Base-by-base conservation (phyloP, 2,113 vertebrate genomes). In the Phocoena phocoena region DNA sequence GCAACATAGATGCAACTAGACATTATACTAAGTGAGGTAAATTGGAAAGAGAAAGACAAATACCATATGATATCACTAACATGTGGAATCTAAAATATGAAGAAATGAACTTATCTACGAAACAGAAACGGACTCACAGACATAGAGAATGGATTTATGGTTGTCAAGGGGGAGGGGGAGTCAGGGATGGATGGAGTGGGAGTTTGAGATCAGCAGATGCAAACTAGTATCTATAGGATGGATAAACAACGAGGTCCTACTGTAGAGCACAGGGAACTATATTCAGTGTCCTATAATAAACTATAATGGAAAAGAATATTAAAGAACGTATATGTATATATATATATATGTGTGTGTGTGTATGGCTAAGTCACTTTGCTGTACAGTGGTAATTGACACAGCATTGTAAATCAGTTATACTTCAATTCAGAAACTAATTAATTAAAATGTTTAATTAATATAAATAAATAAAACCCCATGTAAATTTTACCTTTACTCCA, bases 401-500 rank as follows among this genome's bases (percentile, higher is more conserved):
- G 47, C 74, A 77, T 77, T 77, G 28, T 21, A 77, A 77, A 53
- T 77, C 23, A 17, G 53, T 9, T 11, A 33, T 50, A 33, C 10
- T 6, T 77, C 31, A 33, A 33, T 53, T 77, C 20, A 58, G 55
- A 58, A 21, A 20, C 20, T 58, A 58, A 55, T 55, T 55, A 55
- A 58, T 58, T 58, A 20, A 58, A 58, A 58, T 20, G 17, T 18
- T 58, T 58, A 58, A 58, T 58, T 58, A 58, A 58, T 58, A 26
- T 62, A 65, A 65, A 55, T 79, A 36, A 55, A 33, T 44, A 62
- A 82, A 82, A 82, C 55, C 55, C 4, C 53, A 41, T 31, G 31
- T 31, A 44, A 8, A 58, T 65, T 67, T 58, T 95, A 89, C 55
- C 62, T 96, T 77, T 81, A 36, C 12, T 67, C 58, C 38, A 91